These are phyloP conservation scores for Scleropages formosus DNA, from an alignment of 2,797 vertebrate species.

Conservation along the genomic window DNA sequence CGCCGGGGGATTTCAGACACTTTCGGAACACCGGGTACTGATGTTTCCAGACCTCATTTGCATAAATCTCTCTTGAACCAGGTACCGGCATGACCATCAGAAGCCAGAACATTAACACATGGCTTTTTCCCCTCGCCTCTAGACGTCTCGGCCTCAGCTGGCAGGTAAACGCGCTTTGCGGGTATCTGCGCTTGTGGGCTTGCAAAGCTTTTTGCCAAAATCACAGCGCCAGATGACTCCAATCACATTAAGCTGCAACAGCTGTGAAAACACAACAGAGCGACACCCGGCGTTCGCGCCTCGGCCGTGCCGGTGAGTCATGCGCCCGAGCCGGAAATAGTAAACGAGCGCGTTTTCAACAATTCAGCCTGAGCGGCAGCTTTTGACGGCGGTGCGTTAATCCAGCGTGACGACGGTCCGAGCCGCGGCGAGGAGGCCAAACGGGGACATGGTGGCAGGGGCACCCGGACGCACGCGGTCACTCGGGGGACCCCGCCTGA, in stretches of 20 bases:
- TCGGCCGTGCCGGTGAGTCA: not conserved
- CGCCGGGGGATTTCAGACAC: not conserved
- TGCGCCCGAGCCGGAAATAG: not conserved
- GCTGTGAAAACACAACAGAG: not conserved
- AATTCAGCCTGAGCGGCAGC: not conserved
- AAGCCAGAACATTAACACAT: not conserved
- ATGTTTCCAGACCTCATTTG: not conserved
- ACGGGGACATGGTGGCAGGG: too few species aligned
- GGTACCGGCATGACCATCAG: too few species aligned
- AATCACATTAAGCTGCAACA: not conserved
- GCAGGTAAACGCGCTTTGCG: not conserved
- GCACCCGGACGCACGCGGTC: too few species aligned
- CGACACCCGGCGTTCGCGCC: not conserved
- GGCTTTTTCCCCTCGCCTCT: too few species aligned
- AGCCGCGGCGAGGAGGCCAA: not conserved
- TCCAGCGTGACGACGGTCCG: not conserved
- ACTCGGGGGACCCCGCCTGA: too few species aligned
- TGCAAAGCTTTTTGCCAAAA: not conserved
- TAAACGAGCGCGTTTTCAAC: not conserved
- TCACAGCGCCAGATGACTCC: not conserved
- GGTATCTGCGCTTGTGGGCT: too few species aligned
- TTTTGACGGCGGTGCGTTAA: not conserved
- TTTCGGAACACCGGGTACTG: conserved; percentile 1
- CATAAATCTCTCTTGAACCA: too few species aligned
- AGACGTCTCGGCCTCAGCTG: not conserved